A percentile compares a stretch with the other conserved stretches of the same genome.
Evolutionary conservation across 2,113 vertebrate species (phyloP).

Genomic region (Condylura cristata): DNA sequence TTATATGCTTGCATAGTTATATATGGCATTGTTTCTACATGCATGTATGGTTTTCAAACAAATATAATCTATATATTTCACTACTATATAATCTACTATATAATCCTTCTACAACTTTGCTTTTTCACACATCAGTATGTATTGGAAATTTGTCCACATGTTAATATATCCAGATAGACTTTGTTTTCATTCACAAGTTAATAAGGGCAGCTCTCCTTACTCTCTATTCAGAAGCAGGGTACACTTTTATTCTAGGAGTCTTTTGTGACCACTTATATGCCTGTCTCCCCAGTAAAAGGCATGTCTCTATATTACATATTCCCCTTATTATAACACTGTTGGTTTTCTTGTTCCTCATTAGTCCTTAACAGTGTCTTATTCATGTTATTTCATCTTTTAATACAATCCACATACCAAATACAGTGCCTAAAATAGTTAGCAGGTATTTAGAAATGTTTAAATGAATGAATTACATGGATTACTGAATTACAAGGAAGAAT

Average conservation of each 20-base stretch:
- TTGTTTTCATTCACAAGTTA: slow-evolving; percentile 6
- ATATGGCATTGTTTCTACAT: neutral
- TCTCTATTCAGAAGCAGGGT: neutral
- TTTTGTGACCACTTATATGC: neutral
- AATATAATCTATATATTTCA: neutral
- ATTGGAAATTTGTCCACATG: neutral
- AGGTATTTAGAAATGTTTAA: neutral
- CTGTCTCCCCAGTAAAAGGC: neutral
- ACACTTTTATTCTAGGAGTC: neutral
- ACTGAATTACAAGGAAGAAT: neutral
- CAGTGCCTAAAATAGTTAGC: neutral
- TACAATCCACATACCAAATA: neutral
- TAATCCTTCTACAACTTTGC: neutral
- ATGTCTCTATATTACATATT: neutral
- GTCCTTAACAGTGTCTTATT: neutral
- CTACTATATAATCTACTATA: neutral
- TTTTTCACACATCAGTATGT: neutral
- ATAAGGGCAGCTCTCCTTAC: neutral
- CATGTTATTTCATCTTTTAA: slow-evolving; percentile 10
- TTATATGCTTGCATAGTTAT: neutral
- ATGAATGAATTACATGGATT: neutral
- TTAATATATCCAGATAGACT: neutral
- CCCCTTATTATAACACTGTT: neutral
- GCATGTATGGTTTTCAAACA: neutral
- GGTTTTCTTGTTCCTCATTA: neutral